Evolutionary conservation across 2,888 invertebrate genomes (phyloP), one percentile per base, ranked within the genome.

Genomic region (Tribolium freemani): DNA sequence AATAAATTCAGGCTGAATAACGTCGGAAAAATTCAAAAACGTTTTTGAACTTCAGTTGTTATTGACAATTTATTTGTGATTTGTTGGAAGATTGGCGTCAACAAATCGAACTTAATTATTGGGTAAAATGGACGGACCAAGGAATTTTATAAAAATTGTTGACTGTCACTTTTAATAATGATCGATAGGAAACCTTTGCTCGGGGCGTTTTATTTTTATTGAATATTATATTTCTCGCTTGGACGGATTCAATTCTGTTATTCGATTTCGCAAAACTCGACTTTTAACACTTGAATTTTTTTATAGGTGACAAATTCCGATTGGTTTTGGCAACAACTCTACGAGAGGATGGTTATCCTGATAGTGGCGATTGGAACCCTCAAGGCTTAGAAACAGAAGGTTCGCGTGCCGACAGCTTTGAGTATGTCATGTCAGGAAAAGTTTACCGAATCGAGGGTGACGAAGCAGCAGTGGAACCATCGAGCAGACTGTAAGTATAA

Each of bases 381-480:
- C 86, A 87, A 73, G 89, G 88, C 30, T 85, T 93, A 78, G 95
- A 96, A 78, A 92, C 92, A n/a, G 95, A 95, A 81, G 94, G 95
- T 57, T 95, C 96, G 10, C 90, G 97, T 58, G 97, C 98, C 0
- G 98, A 98, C 86, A 96, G 96, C 83, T 99, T 99, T 84, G 99
- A 99, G 86, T 99, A 99, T 88, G 98, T 99, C 57, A 99, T 99
- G 99, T 97, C 95, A 78, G 99, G 99, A 11, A 97, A 97, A 87
- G 94, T 98, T 77, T 98, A 97, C 88, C 88, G 90, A 87, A 97
- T 99, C 84, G 99, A 99, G 87, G 98, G 98, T 13, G 99, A 99
- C 81, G 98, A 99, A 81, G 93, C 92, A 11, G 93, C 94, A 8
- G 93, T 93, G 84, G 96, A 96, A 84, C 93, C 95, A 0, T 93